Base-by-base conservation (phyloP, 2,113 vertebrate genomes). In the Pedetes capensis region DNA sequence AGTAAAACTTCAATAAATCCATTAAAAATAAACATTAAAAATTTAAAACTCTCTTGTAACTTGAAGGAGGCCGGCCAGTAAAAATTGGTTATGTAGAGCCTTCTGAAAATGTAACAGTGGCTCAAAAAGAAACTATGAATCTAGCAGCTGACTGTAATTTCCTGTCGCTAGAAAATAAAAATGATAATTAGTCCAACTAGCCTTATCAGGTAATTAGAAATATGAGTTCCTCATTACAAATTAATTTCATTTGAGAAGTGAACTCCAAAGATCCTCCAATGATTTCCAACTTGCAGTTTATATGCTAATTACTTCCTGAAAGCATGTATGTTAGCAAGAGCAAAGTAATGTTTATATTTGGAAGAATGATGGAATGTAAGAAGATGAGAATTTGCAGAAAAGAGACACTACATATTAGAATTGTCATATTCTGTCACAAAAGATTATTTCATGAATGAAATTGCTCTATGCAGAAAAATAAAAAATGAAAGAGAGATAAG, bases 171-270 rank as follows among this genome's bases (percentile, higher is more conserved):
- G 66, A 92, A 96, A 83, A 92, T 13, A 87, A 25, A 94, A 92
- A 95, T 42, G 49, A 47, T 90, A 94, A 94, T 95, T 93, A 87
- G 20, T 10, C 34, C 63, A 89, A 92, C 89, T 83, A 94, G 10
- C 13, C 34, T 96, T 93, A 93, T 94, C 27, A 83, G 34, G 59
- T 96, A 96, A 74, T 92, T 76, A 83, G 42, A 87, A 63, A 57
- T 82, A 92, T 74, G 18, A 2, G 32, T 69, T 95, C 8, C 79
- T 80, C 39, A 88, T 20, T 90, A 59, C 47, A 71, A 93, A 81
- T 94, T 95, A 93, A 92, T 86, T 85, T 97, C 64, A 39, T 34
- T 83, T 39, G 59, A 87, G 49, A 89, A 72, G 53, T 87, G 27
- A 20, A 68, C 49, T 79, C 49, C 42, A 91, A 86, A 93, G 42